Percentiles rank a stretch among this genome's conserved stretches.
Evolutionary conservation across 2,888 invertebrate species (phyloP).

Genomic region (Drosophila diplacantha): DNA sequence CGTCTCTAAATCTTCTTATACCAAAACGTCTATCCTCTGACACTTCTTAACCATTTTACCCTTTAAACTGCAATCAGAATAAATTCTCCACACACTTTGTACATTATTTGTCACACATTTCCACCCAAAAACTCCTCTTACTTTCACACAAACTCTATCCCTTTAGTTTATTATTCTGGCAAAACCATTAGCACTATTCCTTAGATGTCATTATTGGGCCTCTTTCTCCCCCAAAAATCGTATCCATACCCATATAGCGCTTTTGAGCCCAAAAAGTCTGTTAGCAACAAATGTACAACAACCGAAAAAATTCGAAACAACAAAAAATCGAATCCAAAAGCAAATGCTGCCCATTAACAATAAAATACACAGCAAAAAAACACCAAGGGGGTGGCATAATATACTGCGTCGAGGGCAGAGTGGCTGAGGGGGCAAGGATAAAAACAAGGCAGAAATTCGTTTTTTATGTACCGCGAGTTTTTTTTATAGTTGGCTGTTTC

Average conservation of each 20-base stretch:
- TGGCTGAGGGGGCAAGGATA: conserved; percentile 11
- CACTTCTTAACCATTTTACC: too few relatives aligned
- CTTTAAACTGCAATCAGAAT: background rate
- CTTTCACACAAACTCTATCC: conserved; percentile 1
- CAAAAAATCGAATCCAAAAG: conserved; percentile 47
- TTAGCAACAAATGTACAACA: conserved; percentile 37
- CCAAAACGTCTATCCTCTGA: background rate
- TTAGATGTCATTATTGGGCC: background rate
- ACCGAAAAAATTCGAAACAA: conserved; percentile 17
- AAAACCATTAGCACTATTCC: conserved; percentile 15
- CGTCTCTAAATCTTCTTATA: background rate
- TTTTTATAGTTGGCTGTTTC: conserved; percentile 46
- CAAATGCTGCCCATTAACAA: conserved; percentile 60
- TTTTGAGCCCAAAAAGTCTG: conserved; percentile 15
- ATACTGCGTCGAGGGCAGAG: conserved; percentile 6
- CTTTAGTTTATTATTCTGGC: background rate
- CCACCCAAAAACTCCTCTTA: background rate
- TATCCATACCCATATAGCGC: conserved; percentile 5
- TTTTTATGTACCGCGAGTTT: conserved; percentile 47
- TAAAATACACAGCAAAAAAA: conserved; percentile 50
- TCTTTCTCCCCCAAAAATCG: background rate
- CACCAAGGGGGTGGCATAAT: conserved; percentile 14
- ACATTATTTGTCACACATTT: conserved; percentile 9
- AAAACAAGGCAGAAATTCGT: conserved; percentile 46
- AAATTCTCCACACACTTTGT: background rate